Conservation (phyloP, 2,797 vertebrate genomes). For the Sus cebifrons region DNA sequence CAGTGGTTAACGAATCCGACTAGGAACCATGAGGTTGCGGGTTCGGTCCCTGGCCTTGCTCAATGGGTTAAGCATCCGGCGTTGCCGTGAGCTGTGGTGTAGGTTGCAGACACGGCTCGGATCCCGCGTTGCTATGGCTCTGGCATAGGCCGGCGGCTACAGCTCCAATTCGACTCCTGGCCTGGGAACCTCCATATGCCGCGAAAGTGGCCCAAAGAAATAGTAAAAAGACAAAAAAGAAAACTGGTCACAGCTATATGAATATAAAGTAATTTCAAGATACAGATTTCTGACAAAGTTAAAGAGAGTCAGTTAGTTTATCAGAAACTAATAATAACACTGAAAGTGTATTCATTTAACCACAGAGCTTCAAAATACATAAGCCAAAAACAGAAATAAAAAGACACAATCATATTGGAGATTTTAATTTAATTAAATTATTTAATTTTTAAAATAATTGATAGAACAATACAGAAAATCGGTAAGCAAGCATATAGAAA, state of each 20-base stretch:
- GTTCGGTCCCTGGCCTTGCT: no score
- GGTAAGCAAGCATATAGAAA: neutral
- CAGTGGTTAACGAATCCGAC: no score
- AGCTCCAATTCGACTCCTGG: no score
- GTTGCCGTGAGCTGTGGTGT: no score
- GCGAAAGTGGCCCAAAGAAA: no score
- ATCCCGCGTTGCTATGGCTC: no score
- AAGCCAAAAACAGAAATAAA: neutral
- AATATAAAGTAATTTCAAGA: constrained; percentile 5
- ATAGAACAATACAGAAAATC: neutral
- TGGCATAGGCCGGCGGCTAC: no score
- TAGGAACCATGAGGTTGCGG: no score
- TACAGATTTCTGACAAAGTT: neutral
- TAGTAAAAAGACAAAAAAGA: neutral
- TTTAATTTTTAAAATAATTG: neutral
- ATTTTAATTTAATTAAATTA: neutral
- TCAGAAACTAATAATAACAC: neutral
- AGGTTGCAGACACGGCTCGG: no score
- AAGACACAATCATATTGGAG: neutral
- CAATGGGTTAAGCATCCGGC: no score
- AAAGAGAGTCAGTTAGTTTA: neutral
- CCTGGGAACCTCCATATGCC: no score
- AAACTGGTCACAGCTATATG: neutral
- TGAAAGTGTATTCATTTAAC: neutral
- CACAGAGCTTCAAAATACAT: neutral